Conservation (phyloP, 2,888 invertebrate genomes). For the Ischnura elegans region DNA sequence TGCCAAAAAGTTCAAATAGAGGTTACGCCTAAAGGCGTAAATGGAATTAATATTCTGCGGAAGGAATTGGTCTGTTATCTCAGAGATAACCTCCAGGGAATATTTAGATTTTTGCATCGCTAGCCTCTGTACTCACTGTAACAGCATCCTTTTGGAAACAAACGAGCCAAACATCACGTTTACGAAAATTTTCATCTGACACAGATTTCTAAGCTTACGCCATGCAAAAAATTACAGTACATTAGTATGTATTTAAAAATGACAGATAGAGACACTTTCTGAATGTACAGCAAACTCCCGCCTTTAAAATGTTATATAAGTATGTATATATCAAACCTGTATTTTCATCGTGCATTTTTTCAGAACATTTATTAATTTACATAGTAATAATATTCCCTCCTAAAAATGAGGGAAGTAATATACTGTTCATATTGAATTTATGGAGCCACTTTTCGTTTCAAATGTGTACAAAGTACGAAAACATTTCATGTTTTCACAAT, state of each 20-base stretch:
- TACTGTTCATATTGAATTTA: background rate
- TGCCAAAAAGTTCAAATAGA: too few species aligned
- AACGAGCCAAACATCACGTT: slow-evolving; percentile 54
- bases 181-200: slow-evolving; percentile 49
- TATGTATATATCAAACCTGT: slow-evolving; percentile 30
- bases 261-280: slow-evolving; percentile 47
- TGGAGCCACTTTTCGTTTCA: background rate
- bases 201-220: slow-evolving; percentile 63
- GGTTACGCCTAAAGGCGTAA: too few species aligned
- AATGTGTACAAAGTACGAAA: slow-evolving; percentile 49
- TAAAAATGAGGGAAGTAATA: slow-evolving; percentile 43
- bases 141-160: slow-evolving; percentile 19
- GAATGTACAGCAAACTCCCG: slow-evolving; percentile 59
- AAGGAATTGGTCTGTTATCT: too few species aligned
- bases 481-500: slow-evolving; percentile 24
- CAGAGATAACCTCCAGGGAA: too few species aligned
- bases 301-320: slow-evolving; percentile 38
- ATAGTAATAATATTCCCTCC: background rate
- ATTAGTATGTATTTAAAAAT: slow-evolving; percentile 55
- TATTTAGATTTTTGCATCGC: background rate
- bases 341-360: slow-evolving; percentile 38
- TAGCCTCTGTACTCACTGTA: slow-evolving; percentile 23
- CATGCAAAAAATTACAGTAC: slow-evolving; percentile 64
- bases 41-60: too few species aligned
- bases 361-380: slow-evolving; percentile 54